A percentile compares a stretch with the other conserved stretches of the same genome.
Conservation (phyloP, 2,113 vertebrate genomes). For the Vimba vimba region DNA sequence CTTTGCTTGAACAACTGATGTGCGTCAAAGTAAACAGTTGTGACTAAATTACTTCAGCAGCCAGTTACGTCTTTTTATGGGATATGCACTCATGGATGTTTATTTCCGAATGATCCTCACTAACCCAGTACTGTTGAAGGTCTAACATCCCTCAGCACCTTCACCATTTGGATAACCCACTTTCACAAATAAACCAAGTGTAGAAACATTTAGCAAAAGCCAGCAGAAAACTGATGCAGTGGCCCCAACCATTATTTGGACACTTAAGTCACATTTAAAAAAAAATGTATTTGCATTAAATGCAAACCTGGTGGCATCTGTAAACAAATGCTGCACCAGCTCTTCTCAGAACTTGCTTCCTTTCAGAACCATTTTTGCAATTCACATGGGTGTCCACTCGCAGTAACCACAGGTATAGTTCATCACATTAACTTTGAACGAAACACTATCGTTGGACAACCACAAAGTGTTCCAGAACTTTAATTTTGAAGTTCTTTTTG, state of each 20-base stretch:
- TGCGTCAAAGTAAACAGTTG: neutral
- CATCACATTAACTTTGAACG: neutral
- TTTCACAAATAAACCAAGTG: slow-evolving; percentile 1
- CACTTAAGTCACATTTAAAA: neutral
- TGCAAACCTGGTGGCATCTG: neutral
- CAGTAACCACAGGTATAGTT: neutral
- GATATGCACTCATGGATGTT: neutral
- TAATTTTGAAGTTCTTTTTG: neutral
- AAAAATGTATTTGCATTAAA: neutral
- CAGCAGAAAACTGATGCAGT: neutral
- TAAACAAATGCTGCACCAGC: neutral
- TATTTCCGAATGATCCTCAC: neutral
- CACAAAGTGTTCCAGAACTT: neutral
- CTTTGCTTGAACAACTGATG: neutral
- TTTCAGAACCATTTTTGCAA: neutral
- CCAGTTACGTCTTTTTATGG: neutral
- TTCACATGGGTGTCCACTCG: neutral
- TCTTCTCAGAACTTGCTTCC: neutral
- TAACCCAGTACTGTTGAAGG: neutral
- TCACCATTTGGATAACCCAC: neutral
- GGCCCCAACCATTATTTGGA: neutral
- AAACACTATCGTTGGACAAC: neutral
- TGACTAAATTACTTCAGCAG: neutral
- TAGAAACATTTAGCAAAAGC: neutral
- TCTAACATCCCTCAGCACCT: neutral